These are phyloP conservation scores for Istiophorus platypterus DNA, from an alignment of 2,113 vertebrate genomes.

Conservation along the genomic window DNA sequence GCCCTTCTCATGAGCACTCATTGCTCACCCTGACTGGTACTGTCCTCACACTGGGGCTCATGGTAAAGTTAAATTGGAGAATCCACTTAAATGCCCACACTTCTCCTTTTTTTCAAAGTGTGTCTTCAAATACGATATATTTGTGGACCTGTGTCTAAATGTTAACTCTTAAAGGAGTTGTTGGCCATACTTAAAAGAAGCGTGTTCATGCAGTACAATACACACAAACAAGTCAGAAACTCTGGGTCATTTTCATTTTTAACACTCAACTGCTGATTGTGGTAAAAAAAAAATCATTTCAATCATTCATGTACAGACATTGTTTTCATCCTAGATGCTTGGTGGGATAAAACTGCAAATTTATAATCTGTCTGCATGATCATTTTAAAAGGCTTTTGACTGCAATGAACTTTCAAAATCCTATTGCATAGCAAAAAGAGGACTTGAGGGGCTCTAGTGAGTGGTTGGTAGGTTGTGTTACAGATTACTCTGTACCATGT, in stretches of 20 bases:
- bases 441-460: conserved; percentile 39
- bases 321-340: conserved; percentile 45
- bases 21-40: conserved; percentile 54
- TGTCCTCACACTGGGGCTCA: conserved; percentile 24
- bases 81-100: conserved; percentile 19
- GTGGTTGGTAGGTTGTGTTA: conserved; percentile 13
- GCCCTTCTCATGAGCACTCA: conserved; percentile 69
- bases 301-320: conserved; percentile 57
- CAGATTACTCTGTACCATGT: conserved; percentile 29
- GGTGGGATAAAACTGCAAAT: conserved; percentile 59
- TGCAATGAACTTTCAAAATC: conserved; percentile 30
- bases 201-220: background rate
- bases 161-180: background rate
- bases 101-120: background rate
- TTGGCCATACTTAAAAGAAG: conserved; percentile 11
- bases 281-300: conserved; percentile 41
- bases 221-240: conserved; percentile 38
- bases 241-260: conserved; percentile 51
- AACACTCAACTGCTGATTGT: conserved; percentile 64
- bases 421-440: background rate
- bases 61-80: conserved; percentile 18
- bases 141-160: conserved; percentile 14
- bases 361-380: conserved; percentile 65
- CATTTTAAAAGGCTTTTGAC: conserved; percentile 44
- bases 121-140: background rate